Percentiles rank a stretch among this genome's conserved stretches.
Evolutionary conservation across 2,113 vertebrate genomes (phyloP).

Genomic region (Barbus barbus): DNA sequence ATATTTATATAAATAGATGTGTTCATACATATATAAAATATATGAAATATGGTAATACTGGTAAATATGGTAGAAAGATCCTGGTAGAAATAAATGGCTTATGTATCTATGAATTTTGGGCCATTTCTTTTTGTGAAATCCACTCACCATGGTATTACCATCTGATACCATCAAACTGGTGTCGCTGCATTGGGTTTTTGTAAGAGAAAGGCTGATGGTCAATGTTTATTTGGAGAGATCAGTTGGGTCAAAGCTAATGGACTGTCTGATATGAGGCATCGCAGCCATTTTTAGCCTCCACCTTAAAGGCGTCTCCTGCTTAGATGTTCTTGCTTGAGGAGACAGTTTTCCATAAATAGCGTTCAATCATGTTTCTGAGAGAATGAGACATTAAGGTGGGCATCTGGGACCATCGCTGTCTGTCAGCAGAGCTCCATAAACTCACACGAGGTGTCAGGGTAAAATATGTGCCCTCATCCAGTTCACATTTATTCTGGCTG

Average conservation of each 20-base stretch:
- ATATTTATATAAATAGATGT: no score
- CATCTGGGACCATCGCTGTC: conserved; percentile 69
- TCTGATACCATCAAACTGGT: no score
- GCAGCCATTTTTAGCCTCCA: background rate
- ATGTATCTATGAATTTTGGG: background rate
- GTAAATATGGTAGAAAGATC: background rate
- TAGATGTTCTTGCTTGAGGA: background rate
- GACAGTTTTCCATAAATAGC: conserved; percentile 25
- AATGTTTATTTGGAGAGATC: background rate
- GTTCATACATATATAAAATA: no score
- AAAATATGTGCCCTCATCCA: conserved; percentile 65
- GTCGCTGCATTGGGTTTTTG: no score
- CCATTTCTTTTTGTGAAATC: background rate
- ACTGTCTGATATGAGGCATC: conserved; percentile 45
- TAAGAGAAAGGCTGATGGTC: no score
- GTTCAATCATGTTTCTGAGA: conserved; percentile 32
- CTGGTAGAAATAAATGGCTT: background rate
- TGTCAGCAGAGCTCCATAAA: conserved; percentile 64
- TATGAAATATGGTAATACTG: background rate
- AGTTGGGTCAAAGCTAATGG: background rate
- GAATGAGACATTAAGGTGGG: conserved; percentile 58
- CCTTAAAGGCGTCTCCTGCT: background rate
- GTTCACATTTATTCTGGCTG: conserved; percentile 64
- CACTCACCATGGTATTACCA: no score
- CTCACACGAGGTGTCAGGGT: no score